phyloP scores from a whole-genome alignment of 2,888 invertebrate genomes.

The Bugula neritina region DNA sequence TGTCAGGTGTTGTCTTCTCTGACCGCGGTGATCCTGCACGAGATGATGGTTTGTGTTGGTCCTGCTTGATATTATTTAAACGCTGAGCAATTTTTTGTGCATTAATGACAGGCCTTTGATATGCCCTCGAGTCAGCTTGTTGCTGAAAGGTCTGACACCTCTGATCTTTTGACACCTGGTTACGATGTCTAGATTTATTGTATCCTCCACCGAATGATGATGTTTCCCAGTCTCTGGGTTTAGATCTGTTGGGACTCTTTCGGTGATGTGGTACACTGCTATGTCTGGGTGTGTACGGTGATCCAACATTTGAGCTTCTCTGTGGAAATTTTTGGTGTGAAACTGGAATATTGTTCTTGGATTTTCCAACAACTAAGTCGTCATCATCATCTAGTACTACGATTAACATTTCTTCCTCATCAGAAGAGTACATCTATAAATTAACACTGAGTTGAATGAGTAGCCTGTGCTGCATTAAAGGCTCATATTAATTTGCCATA shows the following conservation, averaged over 20 bases:
- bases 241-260: conserved; percentile 14
- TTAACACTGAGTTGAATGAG: conserved; percentile 21
- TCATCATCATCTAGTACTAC: conserved; percentile 23
- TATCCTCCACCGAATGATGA: background rate
- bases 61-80: conserved; percentile 21
- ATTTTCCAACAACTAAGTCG: conserved; percentile 16
- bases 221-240: background rate
- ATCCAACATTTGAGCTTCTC: background rate
- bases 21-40: conserved; percentile 27
- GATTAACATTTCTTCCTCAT: conserved; percentile 22
- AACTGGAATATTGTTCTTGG: background rate
- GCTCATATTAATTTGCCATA: background rate
- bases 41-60: background rate
- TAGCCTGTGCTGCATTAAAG: background rate
- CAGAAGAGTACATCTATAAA: background rate
- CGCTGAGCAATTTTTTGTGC: conserved; percentile 9
- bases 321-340: background rate
- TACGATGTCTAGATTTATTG: conserved; percentile 9
- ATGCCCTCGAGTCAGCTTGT: background rate
- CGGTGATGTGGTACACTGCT: background rate
- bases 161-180: background rate
- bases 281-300: background rate
- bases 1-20: conserved; percentile 28
- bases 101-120: conserved; percentile 7
- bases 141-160: background rate